Evolutionary conservation across 2,797 vertebrate species (phyloP), one percentile per base, ranked within the genome.

Genomic region (Sebastes hopkinsi): DNA sequence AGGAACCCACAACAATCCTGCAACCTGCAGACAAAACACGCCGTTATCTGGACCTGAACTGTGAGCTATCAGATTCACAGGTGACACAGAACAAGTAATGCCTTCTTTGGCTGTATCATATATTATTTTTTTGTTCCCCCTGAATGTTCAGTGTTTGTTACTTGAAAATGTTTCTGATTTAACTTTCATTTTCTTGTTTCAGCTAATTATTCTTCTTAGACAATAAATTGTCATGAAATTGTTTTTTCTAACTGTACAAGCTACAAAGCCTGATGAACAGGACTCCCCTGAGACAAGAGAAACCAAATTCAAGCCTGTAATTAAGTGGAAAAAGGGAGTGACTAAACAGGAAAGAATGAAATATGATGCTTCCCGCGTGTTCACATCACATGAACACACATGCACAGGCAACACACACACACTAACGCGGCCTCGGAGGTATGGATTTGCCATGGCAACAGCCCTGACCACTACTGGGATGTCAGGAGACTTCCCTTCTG

Each of bases 361-460:
- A 59, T 4, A 66, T 25, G 50, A 82, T 50, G 29, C 62, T 73
- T 72, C 67, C 29, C 54, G 29, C 25, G 36, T 69, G 61, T 59
- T 79, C 36, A 46, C 14, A 66, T 76, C 65, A 72, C 30, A 36
- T 11, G 25, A 29, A 75, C 22, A 77, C 62, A 69, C 46, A 75
- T 4, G 27, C 56, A 77, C 61, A 68, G 16, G 8, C 38, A 42
- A 3, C 38, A 42, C 67, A 66, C 52, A 67, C 66, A 50, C 67
- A 59, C 32, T 66, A 52, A 56, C 6, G 14, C 10, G 34, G 59
- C 62, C 55, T 56, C 8, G 10, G 23, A 79, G 76, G 86, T 80
- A 88, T 85, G 61, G 79, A 83, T 85, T 89, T 67, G 59, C 89
- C 90, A 92, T 92, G 88, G 91, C 82, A 92, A 92, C 89, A 83